Conservation (phyloP, 1,140 invertebrate species). For the Trichoplusia ni region DNA sequence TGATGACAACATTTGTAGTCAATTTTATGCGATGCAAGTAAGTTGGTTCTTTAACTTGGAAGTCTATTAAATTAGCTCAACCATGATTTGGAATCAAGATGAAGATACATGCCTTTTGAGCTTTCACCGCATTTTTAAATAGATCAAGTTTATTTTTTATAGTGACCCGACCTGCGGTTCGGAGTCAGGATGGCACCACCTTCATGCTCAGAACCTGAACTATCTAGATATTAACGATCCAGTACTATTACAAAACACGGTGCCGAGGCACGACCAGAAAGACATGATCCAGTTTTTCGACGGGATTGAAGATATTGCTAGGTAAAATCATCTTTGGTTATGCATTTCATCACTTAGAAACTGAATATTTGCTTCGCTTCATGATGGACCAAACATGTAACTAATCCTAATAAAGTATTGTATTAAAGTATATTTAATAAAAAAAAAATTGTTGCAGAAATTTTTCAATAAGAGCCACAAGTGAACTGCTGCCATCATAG, state of each 20-base stretch:
- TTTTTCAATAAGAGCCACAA: no score
- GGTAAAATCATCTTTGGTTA: not conserved
- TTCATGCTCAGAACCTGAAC: not conserved
- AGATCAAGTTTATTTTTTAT: constrained; percentile 4
- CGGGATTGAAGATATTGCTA: constrained; percentile 13
- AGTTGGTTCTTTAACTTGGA: constrained; percentile 1
- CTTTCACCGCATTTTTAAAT: no score
- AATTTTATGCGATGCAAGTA: constrained; percentile 35
- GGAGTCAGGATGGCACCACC: constrained; percentile 7
- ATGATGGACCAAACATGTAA: no score
- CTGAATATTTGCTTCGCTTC: no score
- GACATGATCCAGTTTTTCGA: constrained; percentile 31
- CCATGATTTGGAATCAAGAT: not conserved
- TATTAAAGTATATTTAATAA: no score
- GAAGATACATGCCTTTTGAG: no score
- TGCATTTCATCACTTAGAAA: no score
- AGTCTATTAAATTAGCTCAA: not conserved
- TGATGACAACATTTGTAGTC: constrained; percentile 20
- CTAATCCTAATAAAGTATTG: no score
- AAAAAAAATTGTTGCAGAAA: no score
- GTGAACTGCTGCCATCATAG: no score
- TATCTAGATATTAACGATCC: constrained; percentile 16
- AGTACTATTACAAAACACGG: not conserved
- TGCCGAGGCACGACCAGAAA: not conserved
- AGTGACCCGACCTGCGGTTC: constrained; percentile 32